These are phyloP conservation scores for Tetropium fuscum DNA, from an alignment of 2,888 invertebrate genomes.

Conservation along the genomic window DNA sequence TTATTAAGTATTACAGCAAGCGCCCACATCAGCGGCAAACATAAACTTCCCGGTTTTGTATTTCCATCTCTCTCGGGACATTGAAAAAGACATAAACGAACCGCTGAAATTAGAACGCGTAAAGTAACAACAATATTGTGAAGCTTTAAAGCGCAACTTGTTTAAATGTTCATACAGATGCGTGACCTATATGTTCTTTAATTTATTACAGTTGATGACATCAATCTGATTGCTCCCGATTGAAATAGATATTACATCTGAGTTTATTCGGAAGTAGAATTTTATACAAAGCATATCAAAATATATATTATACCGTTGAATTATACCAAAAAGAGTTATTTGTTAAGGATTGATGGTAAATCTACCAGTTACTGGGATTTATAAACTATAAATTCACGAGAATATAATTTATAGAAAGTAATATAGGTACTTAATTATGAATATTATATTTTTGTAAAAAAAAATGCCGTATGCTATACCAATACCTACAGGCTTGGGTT, in stretches of 20 bases:
- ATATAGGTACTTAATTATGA: too few species aligned
- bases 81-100: slow-evolving; percentile 24
- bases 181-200: slow-evolving; percentile 43
- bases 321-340: too few species aligned
- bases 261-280: too few species aligned
- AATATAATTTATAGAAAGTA: too few species aligned
- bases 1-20: slow-evolving; percentile 13
- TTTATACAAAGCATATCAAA: too few species aligned
- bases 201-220: slow-evolving; percentile 37
- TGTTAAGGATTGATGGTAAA: too few species aligned
- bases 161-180: slow-evolving; percentile 44
- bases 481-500: too few species aligned
- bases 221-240: slow-evolving; percentile 33
- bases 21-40: slow-evolving; percentile 23
- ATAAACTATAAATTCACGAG: too few species aligned
- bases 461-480: too few species aligned
- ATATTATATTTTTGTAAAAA: too few species aligned
- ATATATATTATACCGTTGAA: too few species aligned
- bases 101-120: slow-evolving; percentile 31
- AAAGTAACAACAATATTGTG: slow-evolving; percentile 14
- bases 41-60: slow-evolving; percentile 20
- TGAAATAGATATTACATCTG: slow-evolving; percentile 15
- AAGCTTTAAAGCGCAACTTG: slow-evolving; percentile 16
- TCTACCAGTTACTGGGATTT: too few species aligned
- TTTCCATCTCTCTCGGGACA: slow-evolving; percentile 21